Base-by-base conservation (phyloP, 2,888 invertebrate species). In the Cryptus armator region DNA sequence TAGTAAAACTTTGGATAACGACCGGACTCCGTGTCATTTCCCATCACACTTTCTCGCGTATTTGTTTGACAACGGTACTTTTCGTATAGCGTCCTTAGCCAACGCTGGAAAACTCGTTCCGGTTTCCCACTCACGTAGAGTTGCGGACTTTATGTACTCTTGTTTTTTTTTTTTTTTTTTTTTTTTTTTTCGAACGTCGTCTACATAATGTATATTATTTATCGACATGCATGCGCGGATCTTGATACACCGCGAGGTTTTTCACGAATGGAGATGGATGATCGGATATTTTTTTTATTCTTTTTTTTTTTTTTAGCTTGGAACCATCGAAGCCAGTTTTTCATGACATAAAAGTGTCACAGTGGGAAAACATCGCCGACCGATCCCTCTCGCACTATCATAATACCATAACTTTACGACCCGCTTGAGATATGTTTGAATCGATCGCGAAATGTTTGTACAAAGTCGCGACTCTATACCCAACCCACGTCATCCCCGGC, bases 321-420 rank as follows among this genome's bases (percentile, higher is more conserved):
- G 9, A 62, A 29, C 59, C 24, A 59, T 68, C 48, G 14, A n/a
- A 10, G 51, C 44, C 66, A 59, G 70, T 85, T 81, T 62, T 78
- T 84, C 56, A 75, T 53, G 78, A 81, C 24, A 67, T 59, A 72
- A 80, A 84, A 77, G 67, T 71, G 76, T 77, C 62, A 48, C 68
- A 51, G 66, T 74, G 80, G 48, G 76, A 81, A 62, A 32, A 84
- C 76, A 71, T 59, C 67, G 53, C 44, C 37, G 68, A 37, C 62
- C 59, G 72, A n/a, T 81, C 67, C 64, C 46, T 72, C 43, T 46
- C 59, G 24, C 37, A n/a, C 16, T 72, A 67, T 53, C 44, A 46
- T 76, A 76, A 76, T 72, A 67, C 67, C 77, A 74, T 68, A 72
- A 81, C 62, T 83, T 72, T 24, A 48, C 12, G 68, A 48, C 59